A percentile compares a stretch with the other conserved stretches of the same genome.
Conservation (phyloP, 1,140 invertebrate species). For the Drosophila yakuba region DNA sequence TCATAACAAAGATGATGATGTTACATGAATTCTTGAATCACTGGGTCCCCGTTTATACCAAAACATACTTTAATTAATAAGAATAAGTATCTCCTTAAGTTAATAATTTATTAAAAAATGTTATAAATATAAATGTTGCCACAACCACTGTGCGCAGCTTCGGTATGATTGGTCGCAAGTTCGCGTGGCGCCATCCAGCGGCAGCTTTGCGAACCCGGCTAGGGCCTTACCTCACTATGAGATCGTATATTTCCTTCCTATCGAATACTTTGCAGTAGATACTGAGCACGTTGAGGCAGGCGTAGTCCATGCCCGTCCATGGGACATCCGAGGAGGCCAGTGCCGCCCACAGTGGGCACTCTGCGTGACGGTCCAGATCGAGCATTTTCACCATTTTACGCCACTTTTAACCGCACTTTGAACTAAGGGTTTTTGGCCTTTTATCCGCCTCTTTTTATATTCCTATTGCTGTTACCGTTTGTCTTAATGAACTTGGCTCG, state of each 20-base stretch:
- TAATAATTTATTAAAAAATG: too few relatives aligned
- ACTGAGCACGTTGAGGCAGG: constrained; percentile 91
- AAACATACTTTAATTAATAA: too few relatives aligned
- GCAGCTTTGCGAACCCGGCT: constrained; percentile 41
- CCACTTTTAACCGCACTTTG: constrained; percentile 38
- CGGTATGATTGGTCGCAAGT: constrained; percentile 15
- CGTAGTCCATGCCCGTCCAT: constrained; percentile 91
- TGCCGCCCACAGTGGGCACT: constrained; percentile 86
- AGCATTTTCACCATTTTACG: constrained; percentile 86
- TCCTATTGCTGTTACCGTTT: constrained; percentile 17
- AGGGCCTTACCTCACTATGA: constrained; percentile 89
- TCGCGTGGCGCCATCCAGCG: constrained; percentile 51
- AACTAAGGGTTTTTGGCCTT: constrained; percentile 13
- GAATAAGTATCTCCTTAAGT: too few relatives aligned
- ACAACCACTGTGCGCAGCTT: constrained; percentile 17
- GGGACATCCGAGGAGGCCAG: constrained; percentile 86
- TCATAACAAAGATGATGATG: too few relatives aligned
- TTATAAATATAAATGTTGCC: too few relatives aligned
- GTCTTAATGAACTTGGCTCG: constrained; percentile 60
- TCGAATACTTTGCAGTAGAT: constrained; percentile 94
- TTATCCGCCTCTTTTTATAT: constrained; percentile 23
- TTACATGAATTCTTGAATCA: too few relatives aligned
- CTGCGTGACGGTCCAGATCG: constrained; percentile 86
- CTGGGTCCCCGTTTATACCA: too few relatives aligned
- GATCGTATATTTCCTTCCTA: constrained; percentile 90